These are phyloP conservation scores for Drosophila setifemur DNA, from an alignment of 1,140 invertebrate species.

Conservation along the genomic window DNA sequence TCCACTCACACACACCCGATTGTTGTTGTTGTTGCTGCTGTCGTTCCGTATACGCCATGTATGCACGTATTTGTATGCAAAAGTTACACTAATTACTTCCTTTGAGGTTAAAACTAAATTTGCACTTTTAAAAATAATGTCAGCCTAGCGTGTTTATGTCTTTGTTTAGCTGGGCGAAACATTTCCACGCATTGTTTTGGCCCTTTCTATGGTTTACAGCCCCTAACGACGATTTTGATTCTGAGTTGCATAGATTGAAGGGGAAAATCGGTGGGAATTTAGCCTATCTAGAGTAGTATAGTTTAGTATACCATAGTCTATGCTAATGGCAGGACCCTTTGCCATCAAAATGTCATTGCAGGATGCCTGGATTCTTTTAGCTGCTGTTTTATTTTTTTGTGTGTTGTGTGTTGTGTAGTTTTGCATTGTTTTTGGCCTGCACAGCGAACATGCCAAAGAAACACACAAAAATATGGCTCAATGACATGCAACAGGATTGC, in stretches of 20 bases:
- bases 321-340: slow-evolving; percentile 21
- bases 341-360: slow-evolving; percentile 63
- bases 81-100: slow-evolving; percentile 81
- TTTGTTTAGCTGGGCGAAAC: slow-evolving; percentile 68
- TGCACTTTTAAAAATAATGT: slow-evolving; percentile 82
- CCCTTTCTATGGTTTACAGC: background rate
- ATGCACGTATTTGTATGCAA: slow-evolving; percentile 74
- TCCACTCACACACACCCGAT: slow-evolving; percentile 2
- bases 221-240: slow-evolving; percentile 6
- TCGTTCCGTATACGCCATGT: slow-evolving; percentile 38
- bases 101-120: slow-evolving; percentile 82
- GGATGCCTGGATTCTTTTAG: slow-evolving; percentile 26
- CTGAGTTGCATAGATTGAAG: slow-evolving; percentile 9
- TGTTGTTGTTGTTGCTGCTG: slow-evolving; percentile 11
- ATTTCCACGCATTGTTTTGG: slow-evolving; percentile 36
- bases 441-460: slow-evolving; percentile 59
- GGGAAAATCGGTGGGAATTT: background rate
- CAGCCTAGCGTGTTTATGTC: slow-evolving; percentile 82
- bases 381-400: too few relatives aligned
- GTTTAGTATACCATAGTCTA: slow-evolving; percentile 23
- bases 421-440: slow-evolving; percentile 22
- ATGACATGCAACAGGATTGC: slow-evolving; percentile 76
- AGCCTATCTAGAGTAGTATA: background rate
- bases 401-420: slow-evolving; percentile 3
- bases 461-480: slow-evolving; percentile 74